phyloP scores from a whole-genome alignment of 37 sponge, comb jelly and placozoan species.

The Corticium candelabrum region DNA sequence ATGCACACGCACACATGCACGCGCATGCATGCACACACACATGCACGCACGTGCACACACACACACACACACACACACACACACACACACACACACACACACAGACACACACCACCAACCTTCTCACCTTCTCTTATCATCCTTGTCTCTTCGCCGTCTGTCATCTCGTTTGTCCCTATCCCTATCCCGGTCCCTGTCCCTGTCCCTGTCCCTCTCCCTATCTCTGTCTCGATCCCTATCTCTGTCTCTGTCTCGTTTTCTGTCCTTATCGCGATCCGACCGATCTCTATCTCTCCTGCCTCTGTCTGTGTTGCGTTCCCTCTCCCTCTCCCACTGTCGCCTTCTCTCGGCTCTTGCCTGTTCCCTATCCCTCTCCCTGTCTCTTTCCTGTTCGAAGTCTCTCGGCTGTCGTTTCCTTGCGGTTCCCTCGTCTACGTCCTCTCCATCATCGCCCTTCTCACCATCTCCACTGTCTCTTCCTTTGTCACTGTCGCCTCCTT shows the following conservation, averaged over 20 bases:
- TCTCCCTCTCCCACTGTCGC: not conserved
- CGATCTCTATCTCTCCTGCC: too few species aligned
- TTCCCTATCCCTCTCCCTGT: too few species aligned
- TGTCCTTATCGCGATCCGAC: not conserved
- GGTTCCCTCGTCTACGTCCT: not conserved
- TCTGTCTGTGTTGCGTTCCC: not conserved
- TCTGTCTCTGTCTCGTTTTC: not conserved
- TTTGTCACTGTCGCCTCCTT: not conserved
- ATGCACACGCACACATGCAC: too few species aligned
- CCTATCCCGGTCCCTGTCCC: not conserved
- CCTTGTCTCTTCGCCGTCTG: not conserved
- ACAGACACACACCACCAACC: constrained; percentile 24
- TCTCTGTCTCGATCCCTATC: not conserved
- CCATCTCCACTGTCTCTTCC: not conserved
- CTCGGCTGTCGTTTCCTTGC: not conserved
- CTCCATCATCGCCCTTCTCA: not conserved
- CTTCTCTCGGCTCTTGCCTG: not conserved
- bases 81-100: constrained; percentile 42
- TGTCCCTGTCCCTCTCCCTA: not conserved
- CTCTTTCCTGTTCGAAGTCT: too few species aligned
- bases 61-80: constrained; percentile 11
- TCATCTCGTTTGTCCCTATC: not conserved
- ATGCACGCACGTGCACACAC: too few species aligned
- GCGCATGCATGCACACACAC: too few species aligned
- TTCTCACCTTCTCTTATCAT: not conserved